Base-by-base conservation (phyloP, 2,113 vertebrate species). In the Rhea pennata region DNA sequence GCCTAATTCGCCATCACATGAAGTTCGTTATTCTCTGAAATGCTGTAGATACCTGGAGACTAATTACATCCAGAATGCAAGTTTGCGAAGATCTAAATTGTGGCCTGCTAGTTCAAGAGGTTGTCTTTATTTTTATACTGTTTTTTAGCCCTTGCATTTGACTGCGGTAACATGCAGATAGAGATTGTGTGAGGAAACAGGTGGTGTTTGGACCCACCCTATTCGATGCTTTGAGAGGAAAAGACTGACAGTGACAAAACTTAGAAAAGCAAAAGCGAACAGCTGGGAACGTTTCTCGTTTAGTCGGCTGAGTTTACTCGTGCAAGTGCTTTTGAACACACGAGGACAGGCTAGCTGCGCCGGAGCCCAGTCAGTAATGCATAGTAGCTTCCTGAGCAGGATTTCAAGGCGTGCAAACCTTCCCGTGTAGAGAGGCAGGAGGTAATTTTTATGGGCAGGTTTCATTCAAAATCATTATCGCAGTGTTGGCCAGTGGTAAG, bases 141-240 rank as follows among this genome's bases (percentile, higher is more conserved):
- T 4, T 58, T 6, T 84, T 93, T 84, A 82, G 56, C 58, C 26
- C 33, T 75, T 72, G 88, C 92, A 59, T 84, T 91, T 42, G 22
- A 27, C n/a, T 84, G 61, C 71, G 71, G 40, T 96, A 53, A 50
- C 44, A 71, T 64, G 88, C 56, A 87, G 82, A 95, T 92, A 72
- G 91, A 70, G 70, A 54, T 69, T 96, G 83, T 72, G 17, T 80
- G 84, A 87, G 70, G 76, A 90, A 92, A 58, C 1, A 44, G 84
- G 73, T 94, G 82, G 36, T 51, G 69, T 48, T 76, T 77, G 40
- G 67, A 29, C 5, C 12, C 70, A 69, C 51, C 82, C 39, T 81
- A 4, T 67, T 93, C 95, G 54, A 26, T 19, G 67, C 61, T 83
- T 84, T 44, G 8, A 69, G 53, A 65, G 61, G 69, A 75, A 69